Percentiles rank a stretch among this genome's conserved stretches.
Evolutionary conservation across 2,113 vertebrate genomes (phyloP).

Genomic region (Hippocampus mohnikei): DNA sequence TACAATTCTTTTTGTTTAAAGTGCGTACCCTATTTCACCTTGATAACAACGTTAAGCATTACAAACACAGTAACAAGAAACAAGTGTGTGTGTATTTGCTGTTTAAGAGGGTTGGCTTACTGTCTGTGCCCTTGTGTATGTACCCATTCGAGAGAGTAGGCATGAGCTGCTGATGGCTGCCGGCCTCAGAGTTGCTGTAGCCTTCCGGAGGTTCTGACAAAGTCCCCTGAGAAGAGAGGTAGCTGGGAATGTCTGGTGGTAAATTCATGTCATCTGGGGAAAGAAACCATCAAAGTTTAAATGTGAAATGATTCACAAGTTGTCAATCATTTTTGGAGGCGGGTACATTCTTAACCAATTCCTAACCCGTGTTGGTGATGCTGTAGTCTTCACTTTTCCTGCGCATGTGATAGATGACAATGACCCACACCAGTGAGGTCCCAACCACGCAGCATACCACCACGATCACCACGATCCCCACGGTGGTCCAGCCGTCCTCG

Average conservation of each 20-base stretch:
- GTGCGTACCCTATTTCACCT: no score
- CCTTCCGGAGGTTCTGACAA: constrained; percentile 94
- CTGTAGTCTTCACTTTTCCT: constrained; percentile 92
- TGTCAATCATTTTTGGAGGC: background rate
- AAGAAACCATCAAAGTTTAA: constrained; percentile 7
- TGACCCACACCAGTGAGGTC: constrained; percentile 96
- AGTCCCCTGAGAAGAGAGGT: constrained; percentile 94
- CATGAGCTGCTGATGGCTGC: constrained; percentile 97
- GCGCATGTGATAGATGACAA: constrained; percentile 98
- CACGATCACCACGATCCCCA: constrained; percentile 95
- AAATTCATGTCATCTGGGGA: constrained; percentile 92
- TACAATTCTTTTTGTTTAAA: no score
- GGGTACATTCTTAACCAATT: background rate
- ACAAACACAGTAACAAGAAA: background rate
- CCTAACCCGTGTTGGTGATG: constrained; percentile 92
- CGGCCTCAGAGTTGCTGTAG: constrained; percentile 92
- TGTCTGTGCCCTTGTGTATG: constrained; percentile 83
- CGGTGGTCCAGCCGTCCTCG: constrained; percentile 90
- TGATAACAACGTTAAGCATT: no score
- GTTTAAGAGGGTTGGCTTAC: constrained; percentile 55
- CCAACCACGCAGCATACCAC: constrained; percentile 98
- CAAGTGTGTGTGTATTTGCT: background rate
- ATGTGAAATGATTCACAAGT: background rate
- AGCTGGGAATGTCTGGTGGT: constrained; percentile 94
- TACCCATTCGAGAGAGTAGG: constrained; percentile 81